Evolutionary conservation across 2,888 invertebrate species (phyloP).

Genomic region (Amblyteles armatorius): DNA sequence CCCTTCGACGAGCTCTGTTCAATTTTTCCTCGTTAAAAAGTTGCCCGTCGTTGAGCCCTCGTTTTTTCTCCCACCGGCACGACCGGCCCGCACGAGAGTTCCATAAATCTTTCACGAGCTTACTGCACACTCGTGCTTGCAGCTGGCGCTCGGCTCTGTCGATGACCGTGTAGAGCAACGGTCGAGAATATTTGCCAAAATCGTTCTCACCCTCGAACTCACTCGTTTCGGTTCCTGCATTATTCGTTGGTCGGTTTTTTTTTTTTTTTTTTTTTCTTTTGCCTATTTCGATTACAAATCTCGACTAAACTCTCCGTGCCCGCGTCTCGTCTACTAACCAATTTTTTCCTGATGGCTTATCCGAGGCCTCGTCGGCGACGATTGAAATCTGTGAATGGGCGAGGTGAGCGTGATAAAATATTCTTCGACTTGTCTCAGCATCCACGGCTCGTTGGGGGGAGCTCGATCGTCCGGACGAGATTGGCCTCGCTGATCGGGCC

Average conservation of each 20-base stretch:
- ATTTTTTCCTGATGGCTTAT: slow-evolving; percentile 18
- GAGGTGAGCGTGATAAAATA: slow-evolving; percentile 75
- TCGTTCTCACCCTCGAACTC: slow-evolving; percentile 14
- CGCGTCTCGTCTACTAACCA: slow-evolving; percentile 51
- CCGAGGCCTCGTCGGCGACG: slow-evolving; percentile 13
- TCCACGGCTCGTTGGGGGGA: slow-evolving; percentile 77
- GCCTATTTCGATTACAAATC: slow-evolving; percentile 4
- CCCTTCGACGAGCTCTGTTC: slow-evolving; percentile 39
- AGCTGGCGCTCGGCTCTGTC: slow-evolving; percentile 77
- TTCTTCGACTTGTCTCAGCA: slow-evolving; percentile 80
- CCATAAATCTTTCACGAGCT: slow-evolving; percentile 76
- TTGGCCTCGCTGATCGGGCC: slow-evolving; percentile 33
- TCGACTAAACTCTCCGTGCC: background rate
- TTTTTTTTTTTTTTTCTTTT: slow-evolving; percentile 19
- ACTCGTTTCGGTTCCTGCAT: slow-evolving; percentile 36
- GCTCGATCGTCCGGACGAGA: background rate
- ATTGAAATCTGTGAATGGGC: slow-evolving; percentile 13
- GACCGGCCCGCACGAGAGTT: slow-evolving; percentile 38
- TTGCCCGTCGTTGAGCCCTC: slow-evolving; percentile 10
- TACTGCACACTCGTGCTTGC: slow-evolving; percentile 74
- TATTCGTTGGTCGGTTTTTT: slow-evolving; percentile 46
- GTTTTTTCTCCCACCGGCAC: slow-evolving; percentile 26
- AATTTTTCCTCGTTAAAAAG: slow-evolving; percentile 27
- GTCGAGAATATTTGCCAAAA: slow-evolving; percentile 57
- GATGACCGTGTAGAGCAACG: slow-evolving; percentile 74